phyloP scores from a whole-genome alignment of 2,797 vertebrate genomes.

The Cyprinodon diabolis region DNA sequence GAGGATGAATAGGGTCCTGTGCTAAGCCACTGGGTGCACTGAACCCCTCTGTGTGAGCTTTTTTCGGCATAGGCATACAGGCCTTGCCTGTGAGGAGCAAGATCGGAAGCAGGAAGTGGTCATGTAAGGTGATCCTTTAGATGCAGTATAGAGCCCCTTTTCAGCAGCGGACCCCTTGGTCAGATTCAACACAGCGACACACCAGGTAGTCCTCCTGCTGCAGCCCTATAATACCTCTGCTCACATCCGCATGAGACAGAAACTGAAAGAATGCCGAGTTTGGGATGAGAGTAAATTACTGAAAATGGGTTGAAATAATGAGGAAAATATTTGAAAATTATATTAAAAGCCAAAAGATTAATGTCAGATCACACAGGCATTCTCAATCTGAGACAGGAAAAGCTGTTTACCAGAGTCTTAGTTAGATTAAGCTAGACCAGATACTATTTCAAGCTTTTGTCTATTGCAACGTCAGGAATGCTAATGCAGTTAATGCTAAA shows the following conservation, averaged over 20 bases:
- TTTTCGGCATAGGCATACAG: constrained; percentile 82
- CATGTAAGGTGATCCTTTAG: constrained; percentile 86
- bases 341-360: constrained; percentile 13
- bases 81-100: constrained; percentile 83
- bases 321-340: constrained; percentile 19
- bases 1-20: constrained; percentile 86
- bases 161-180: constrained; percentile 78
- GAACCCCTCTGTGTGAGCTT: constrained; percentile 81
- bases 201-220: constrained; percentile 79
- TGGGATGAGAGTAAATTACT: constrained; percentile 34
- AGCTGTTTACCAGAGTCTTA: constrained; percentile 49
- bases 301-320: constrained; percentile 10
- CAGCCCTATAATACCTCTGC: constrained; percentile 75
- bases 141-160: constrained; percentile 82
- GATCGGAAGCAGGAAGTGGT: constrained; percentile 89
- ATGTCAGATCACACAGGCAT: background rate
- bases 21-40: constrained; percentile 78
- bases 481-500: constrained; percentile 27
- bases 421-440: constrained; percentile 37
- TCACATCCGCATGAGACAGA: constrained; percentile 59
- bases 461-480: constrained; percentile 32
- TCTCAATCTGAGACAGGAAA: constrained; percentile 45
- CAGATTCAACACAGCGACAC: constrained; percentile 77
- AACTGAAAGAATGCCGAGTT: constrained; percentile 13
- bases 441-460: constrained; percentile 34